Conservation (phyloP, 2,113 vertebrate species). For the Phylloscopus trochiloides region DNA sequence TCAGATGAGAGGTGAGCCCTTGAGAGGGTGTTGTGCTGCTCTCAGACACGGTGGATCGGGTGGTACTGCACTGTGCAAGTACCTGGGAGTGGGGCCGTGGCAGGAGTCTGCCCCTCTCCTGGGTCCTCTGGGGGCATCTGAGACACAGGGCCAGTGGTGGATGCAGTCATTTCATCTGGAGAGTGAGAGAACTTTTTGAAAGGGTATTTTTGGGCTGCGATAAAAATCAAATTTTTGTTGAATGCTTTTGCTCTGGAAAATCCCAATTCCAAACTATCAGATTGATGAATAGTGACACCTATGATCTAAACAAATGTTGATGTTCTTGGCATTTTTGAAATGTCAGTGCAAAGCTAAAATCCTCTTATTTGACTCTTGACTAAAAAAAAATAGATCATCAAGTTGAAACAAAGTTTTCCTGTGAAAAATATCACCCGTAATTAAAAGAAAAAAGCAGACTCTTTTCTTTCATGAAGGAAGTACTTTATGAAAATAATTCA, state of each 20-base stretch:
- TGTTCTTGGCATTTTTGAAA: slow-evolving; percentile 63
- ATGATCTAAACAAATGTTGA: slow-evolving; percentile 58
- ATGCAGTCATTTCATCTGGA: background rate
- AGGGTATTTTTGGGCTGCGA: background rate
- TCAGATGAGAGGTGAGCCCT: background rate
- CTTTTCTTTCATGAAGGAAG: background rate
- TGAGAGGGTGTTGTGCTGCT: background rate
- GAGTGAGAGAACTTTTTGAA: background rate
- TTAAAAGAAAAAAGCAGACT: background rate
- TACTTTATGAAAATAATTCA: background rate
- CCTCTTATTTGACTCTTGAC: background rate
- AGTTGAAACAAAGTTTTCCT: slow-evolving; percentile 24
- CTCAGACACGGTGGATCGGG: accelerated
- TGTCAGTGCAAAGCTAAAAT: slow-evolving; percentile 44
- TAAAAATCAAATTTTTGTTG: background rate
- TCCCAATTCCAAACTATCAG: background rate
- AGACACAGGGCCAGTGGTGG: background rate
- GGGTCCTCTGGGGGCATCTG: background rate
- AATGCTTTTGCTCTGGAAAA: slow-evolving; percentile 12
- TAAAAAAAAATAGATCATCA: background rate
- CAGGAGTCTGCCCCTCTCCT: background rate
- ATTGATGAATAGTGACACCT: slow-evolving; percentile 29
- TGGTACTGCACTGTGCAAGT: background rate
- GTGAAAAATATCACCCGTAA: slow-evolving; percentile 32
- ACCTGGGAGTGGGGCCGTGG: background rate